phyloP scores from a whole-genome alignment of 2,113 vertebrate species.

The Stigmatopora argus region DNA sequence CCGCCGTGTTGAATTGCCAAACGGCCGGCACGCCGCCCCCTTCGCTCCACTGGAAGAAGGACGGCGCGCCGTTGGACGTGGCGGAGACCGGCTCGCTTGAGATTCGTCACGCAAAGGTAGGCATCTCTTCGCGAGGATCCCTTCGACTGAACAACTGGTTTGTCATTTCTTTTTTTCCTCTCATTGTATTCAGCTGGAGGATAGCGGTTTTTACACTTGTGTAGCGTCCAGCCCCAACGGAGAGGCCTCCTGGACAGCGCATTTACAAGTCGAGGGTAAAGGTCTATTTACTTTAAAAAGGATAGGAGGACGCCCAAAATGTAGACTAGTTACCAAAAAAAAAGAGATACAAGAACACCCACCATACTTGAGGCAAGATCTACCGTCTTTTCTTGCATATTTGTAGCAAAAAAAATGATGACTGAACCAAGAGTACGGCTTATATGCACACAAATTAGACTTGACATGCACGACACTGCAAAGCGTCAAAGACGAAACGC shows the following conservation, averaged over 20 bases:
- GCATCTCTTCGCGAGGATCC: background rate
- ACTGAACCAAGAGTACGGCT: too few species aligned
- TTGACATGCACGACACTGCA: too few species aligned
- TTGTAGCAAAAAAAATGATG: too few species aligned
- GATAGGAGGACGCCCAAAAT: too few species aligned
- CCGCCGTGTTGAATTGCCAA: slow-evolving; percentile 77
- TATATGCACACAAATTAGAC: too few species aligned
- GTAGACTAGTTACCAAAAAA: too few species aligned
- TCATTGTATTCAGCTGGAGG: slow-evolving; percentile 78
- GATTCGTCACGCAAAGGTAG: slow-evolving; percentile 87
- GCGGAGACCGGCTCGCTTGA: slow-evolving; percentile 78
- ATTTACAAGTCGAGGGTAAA: slow-evolving; percentile 90
- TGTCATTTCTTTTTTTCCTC: background rate
- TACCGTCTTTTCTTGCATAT: too few species aligned
- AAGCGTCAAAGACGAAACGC: too few species aligned
- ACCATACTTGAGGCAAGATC: too few species aligned
- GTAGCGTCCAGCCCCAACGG: slow-evolving; percentile 86
- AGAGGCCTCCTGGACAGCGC: slow-evolving; percentile 89
- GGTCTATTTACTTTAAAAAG: background rate
- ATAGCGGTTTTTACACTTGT: slow-evolving; percentile 90
- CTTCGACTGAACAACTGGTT: background rate
- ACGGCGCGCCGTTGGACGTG: slow-evolving; percentile 78
- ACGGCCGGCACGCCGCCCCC: slow-evolving; percentile 76
- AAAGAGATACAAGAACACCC: too few species aligned
- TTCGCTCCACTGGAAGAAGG: slow-evolving; percentile 85